Percentiles rank a stretch among this genome's conserved stretches.
Conservation (phyloP, 1,140 invertebrate species). For the Drosophila arawakana region DNA sequence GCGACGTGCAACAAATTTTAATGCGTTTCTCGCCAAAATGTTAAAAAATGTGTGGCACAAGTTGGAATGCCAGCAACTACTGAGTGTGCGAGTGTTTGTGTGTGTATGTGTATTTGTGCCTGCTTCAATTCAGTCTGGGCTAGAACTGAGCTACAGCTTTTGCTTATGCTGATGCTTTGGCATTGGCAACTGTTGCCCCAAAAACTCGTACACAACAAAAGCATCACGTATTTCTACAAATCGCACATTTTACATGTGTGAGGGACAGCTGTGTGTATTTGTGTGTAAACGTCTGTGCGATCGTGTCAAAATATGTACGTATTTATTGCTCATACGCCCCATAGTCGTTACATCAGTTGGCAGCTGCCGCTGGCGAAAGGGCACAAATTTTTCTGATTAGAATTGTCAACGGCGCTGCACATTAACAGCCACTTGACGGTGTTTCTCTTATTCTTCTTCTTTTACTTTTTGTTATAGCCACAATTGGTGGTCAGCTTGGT, state of each 20-base stretch:
- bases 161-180: slow-evolving; percentile 44
- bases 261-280: slow-evolving; percentile 8
- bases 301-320: slow-evolving; percentile 42
- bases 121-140: slow-evolving; percentile 24
- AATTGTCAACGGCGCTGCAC: slow-evolving; percentile 63
- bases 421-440: slow-evolving; percentile 34
- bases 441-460: slow-evolving; percentile 30
- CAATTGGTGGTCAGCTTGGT: slow-evolving; percentile 25
- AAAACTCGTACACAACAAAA: slow-evolving; percentile 72
- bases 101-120: slow-evolving; percentile 31
- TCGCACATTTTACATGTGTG: slow-evolving; percentile 67
- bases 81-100: slow-evolving; percentile 29
- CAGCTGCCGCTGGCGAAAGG: slow-evolving; percentile 5
- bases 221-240: slow-evolving; percentile 77
- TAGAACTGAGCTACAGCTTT: slow-evolving; percentile 27
- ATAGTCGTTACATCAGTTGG: slow-evolving; percentile 6
- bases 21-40: slow-evolving; percentile 81
- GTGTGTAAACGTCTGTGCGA: slow-evolving; percentile 11
- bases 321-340: slow-evolving; percentile 24
- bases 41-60: slow-evolving; percentile 82
- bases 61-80: slow-evolving; percentile 65
- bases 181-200: slow-evolving; percentile 75
- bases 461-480: slow-evolving; percentile 11
- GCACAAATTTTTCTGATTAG: slow-evolving; percentile 64
- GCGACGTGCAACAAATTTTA: slow-evolving; percentile 82